Evolutionary conservation across 2,888 invertebrate genomes (phyloP).

Genomic region (Phoronis australis): DNA sequence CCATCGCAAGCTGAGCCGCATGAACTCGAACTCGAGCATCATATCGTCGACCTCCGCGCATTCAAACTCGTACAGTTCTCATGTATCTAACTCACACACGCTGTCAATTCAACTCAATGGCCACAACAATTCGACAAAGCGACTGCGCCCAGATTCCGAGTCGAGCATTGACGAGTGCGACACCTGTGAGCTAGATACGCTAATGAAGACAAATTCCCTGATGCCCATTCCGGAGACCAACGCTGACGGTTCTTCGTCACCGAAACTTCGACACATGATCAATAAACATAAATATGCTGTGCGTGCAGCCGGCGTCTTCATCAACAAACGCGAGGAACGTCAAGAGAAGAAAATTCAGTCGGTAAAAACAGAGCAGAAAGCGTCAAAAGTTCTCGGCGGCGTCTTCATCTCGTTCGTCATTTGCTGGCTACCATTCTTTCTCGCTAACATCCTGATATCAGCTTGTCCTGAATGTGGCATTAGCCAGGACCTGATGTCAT

Average conservation of each 20-base stretch:
- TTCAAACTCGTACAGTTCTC: not conserved
- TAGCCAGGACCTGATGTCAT: slow-evolving; percentile 52
- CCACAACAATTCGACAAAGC: not conserved
- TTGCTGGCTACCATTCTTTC: slow-evolving; percentile 52
- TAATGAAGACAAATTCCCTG: not conserved
- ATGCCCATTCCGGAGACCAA: not conserved
- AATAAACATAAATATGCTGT: slow-evolving; percentile 41
- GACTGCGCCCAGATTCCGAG: not conserved
- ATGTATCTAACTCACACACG: not conserved
- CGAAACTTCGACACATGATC: slow-evolving; percentile 27
- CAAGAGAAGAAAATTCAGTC: slow-evolving; percentile 43
- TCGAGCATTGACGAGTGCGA: not conserved
- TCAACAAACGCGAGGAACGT: slow-evolving; percentile 17
- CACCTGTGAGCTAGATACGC: not conserved
- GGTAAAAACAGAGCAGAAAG: slow-evolving; percentile 85
- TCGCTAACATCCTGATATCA: slow-evolving; percentile 40
- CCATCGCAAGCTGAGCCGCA: not conserved
- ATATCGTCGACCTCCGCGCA: not conserved
- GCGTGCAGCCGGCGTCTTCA: slow-evolving; percentile 39
- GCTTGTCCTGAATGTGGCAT: slow-evolving; percentile 72
- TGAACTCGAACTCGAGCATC: not conserved
- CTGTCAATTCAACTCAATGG: not conserved
- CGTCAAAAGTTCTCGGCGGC: slow-evolving; percentile 69
- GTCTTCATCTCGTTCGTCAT: slow-evolving; percentile 50
- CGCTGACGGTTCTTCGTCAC: slow-evolving; percentile 1